Evolutionary conservation across 2,797 vertebrate genomes (phyloP).

Genomic region (Naso thynnoides): DNA sequence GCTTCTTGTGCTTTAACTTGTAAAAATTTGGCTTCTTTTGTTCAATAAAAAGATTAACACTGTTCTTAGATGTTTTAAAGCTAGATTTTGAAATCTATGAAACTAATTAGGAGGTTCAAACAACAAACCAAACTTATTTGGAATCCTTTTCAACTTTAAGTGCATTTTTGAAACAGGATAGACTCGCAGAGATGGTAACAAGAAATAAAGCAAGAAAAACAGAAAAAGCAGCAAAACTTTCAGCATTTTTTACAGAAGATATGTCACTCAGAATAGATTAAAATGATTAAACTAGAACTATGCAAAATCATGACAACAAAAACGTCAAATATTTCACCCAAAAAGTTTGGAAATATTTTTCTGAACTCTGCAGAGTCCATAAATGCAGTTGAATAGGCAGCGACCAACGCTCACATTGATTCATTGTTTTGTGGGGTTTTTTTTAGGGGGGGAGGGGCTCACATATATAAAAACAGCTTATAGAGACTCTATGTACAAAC

Average conservation of each 20-base stretch:
- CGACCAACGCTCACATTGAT: too few relatives aligned
- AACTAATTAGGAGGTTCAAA: background rate
- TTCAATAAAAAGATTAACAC: background rate
- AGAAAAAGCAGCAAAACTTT: constrained; percentile 47
- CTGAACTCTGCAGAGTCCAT: background rate
- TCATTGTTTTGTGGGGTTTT: background rate
- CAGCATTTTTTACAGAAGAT: constrained; percentile 28
- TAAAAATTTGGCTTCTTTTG: background rate
- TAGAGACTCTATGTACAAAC: constrained; percentile 54
- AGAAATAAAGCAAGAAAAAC: constrained; percentile 45
- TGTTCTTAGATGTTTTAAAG: constrained; percentile 4
- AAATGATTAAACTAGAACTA: constrained; percentile 56
- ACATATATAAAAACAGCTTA: constrained; percentile 52
- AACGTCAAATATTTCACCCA: background rate
- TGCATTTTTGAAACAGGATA: constrained; percentile 1
- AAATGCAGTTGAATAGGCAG: background rate
- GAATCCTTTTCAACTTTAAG: background rate
- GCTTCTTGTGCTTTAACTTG: too few relatives aligned
- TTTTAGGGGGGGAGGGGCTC: constrained; percentile 24
- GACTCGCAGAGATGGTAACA: constrained; percentile 19
- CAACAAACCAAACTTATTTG: background rate
- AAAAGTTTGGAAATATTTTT: too few relatives aligned
- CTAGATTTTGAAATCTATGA: background rate
- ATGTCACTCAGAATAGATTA: background rate
- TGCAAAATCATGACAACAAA: constrained; percentile 61